Evolutionary conservation across 2,113 vertebrate genomes (phyloP).

Genomic region (Sinocyclocheilus anophthalmus): DNA sequence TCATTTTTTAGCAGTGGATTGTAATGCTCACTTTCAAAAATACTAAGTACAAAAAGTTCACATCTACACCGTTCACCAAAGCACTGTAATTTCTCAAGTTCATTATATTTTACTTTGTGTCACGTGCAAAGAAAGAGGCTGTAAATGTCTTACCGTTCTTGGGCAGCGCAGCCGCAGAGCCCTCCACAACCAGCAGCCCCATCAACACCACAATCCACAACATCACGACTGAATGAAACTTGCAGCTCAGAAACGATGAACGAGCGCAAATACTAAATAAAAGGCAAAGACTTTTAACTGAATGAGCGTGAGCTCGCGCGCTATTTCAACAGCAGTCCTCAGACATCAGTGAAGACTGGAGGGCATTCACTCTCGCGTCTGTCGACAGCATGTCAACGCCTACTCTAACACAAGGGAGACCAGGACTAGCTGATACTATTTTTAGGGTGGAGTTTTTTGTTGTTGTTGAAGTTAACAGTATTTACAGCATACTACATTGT

Average conservation of each 20-base stretch:
- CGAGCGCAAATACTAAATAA: neutral
- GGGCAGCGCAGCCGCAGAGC: conserved; percentile 6
- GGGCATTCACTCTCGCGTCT: neutral
- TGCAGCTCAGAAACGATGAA: neutral
- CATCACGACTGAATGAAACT: neutral
- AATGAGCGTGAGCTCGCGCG: neutral
- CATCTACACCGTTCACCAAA: neutral
- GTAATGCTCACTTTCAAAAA: neutral
- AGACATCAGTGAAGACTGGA: neutral
- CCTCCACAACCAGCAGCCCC: conserved; percentile 7
- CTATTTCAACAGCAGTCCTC: neutral
- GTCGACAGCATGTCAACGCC: conserved; percentile 23
- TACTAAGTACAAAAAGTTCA: neutral
- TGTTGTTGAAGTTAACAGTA: neutral
- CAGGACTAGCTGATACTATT: neutral
- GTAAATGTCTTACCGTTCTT: conserved; percentile 31
- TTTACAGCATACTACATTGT: too few relatives aligned
- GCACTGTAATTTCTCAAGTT: neutral
- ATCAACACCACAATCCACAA: conserved; percentile 20
- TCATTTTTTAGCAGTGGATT: too few relatives aligned
- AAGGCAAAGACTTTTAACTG: neutral
- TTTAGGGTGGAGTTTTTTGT: neutral
- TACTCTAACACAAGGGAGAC: neutral
- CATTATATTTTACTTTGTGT: neutral
- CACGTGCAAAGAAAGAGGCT: neutral